Conservation (phyloP, 2,113 vertebrate species). For the Apaloderma vittatum region DNA sequence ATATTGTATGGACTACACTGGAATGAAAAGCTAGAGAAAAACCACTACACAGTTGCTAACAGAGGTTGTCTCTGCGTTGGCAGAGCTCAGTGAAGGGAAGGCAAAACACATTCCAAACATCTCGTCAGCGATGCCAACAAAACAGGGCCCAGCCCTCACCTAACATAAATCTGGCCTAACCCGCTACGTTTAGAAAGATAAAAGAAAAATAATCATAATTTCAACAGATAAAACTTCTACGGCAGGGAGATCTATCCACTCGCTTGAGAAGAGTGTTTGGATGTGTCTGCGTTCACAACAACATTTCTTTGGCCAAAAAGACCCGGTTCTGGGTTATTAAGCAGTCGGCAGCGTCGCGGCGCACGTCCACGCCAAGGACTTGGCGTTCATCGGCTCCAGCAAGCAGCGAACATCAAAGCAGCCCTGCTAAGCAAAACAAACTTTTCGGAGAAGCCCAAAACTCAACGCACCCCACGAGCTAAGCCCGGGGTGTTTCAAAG, state of each 20-base stretch:
- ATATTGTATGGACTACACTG: accelerated
- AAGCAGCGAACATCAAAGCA: slow-evolving; percentile 26
- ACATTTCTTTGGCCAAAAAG: neutral
- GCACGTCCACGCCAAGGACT: neutral
- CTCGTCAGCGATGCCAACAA: neutral
- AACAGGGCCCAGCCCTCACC: neutral
- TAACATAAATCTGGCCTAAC: neutral
- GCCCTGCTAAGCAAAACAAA: neutral
- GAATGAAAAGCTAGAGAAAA: neutral
- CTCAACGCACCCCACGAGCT: neutral
- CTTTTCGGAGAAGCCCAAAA: neutral
- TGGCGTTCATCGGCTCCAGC: neutral
- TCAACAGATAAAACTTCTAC: neutral
- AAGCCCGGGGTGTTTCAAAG: neutral
- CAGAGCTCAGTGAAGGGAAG: neutral
- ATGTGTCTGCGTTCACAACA: accelerated
- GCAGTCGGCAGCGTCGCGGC: neutral
- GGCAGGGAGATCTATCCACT: neutral
- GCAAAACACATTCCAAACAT: neutral
- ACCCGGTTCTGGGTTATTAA: neutral
- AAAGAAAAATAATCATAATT: neutral
- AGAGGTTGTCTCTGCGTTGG: neutral
- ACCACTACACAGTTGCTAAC: neutral
- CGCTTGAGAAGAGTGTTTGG: neutral
- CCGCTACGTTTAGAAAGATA: neutral